phyloP scores from a whole-genome alignment of 2,888 invertebrate species.

The Liopterus haemorrhoidalis region DNA sequence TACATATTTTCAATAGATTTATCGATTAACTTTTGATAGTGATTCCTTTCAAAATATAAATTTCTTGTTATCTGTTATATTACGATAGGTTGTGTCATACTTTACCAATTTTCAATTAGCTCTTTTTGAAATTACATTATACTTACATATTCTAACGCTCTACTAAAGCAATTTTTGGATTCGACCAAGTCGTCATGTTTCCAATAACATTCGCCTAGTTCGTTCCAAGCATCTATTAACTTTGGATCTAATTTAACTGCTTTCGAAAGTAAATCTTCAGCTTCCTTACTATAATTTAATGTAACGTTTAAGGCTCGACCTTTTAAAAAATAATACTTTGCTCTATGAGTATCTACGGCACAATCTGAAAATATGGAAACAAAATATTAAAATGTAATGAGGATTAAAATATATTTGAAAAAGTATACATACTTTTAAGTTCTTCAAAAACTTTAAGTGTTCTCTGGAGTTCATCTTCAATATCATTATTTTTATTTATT shows the following conservation, averaged over 20 bases:
- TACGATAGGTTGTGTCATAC: too few relatives aligned
- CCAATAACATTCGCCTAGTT: constrained; percentile 84
- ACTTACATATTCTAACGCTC: constrained; percentile 65
- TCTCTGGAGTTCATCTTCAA: constrained; percentile 57
- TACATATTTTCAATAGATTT: too few relatives aligned
- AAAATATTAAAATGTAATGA: background rate
- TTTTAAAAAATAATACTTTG: constrained; percentile 63
- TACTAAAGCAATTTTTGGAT: constrained; percentile 77
- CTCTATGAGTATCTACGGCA: constrained; percentile 46
- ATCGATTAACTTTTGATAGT: too few relatives aligned
- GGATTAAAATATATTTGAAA: too few relatives aligned
- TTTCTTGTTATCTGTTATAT: too few relatives aligned
- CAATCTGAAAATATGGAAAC: constrained; percentile 33
- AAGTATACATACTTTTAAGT: constrained; percentile 53
- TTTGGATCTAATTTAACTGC: constrained; percentile 80
- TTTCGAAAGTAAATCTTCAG: constrained; percentile 70
- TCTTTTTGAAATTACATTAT: background rate
- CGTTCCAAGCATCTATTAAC: constrained; percentile 79
- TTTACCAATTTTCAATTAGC: constrained; percentile 17
- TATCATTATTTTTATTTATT: constrained; percentile 56
- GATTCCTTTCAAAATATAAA: too few relatives aligned
- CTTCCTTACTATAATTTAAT: constrained; percentile 60
- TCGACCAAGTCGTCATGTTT: constrained; percentile 75
- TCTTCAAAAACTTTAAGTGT: constrained; percentile 58
- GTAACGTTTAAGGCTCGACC: constrained; percentile 70